Base-by-base conservation (phyloP, 1,140 invertebrate species). In the Drusus annulatus region DNA sequence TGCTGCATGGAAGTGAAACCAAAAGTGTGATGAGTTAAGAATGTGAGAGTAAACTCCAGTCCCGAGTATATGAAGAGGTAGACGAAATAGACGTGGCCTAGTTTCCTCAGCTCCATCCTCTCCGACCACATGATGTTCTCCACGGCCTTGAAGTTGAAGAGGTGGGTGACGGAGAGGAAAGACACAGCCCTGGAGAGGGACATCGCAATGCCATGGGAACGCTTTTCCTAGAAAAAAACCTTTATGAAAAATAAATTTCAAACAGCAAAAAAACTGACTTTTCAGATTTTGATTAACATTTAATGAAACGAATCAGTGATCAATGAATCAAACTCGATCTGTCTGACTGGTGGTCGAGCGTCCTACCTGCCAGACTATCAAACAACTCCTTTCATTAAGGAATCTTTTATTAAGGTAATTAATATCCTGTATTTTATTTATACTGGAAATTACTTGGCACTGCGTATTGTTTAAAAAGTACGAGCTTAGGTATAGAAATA, bases 11-110 rank as follows among this genome's bases (percentile, higher is more conserved):
- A 96, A 36, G 94, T 94, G 86, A 97, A 99, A 45, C 94, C 90
- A 86, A 99, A 99, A 58, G 95, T 93, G 84, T 97, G 94, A 90
- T 99, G 97, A 62, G 97, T 98, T 31, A 99, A 91, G 89, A 99
- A 99, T 52, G 98, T 98, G 31, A 99, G 90, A 1, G 98, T 99
- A 86, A 99, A 99, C 89, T 99, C 98, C 50, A 99, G 90, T 0
- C 98, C 98, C 76, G 98, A 99, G 86, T 99, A 99, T 23, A 99
- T 91, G 86, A 99, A 98, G 54, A 99, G 90, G 88, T 98, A 99
- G 0, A 98, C 86, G 87, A 99, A 99, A 88, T 99, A 99, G 21
- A 97, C 93, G 45, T 92, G 84, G 71, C 98, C 98, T 76, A 99
- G 90, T 54, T 90, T 91, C 84, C 92, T 92, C 65, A 99, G 88